Evolutionary conservation across 2,888 invertebrate genomes (phyloP).

Genomic region (Creontiades dilutus): DNA sequence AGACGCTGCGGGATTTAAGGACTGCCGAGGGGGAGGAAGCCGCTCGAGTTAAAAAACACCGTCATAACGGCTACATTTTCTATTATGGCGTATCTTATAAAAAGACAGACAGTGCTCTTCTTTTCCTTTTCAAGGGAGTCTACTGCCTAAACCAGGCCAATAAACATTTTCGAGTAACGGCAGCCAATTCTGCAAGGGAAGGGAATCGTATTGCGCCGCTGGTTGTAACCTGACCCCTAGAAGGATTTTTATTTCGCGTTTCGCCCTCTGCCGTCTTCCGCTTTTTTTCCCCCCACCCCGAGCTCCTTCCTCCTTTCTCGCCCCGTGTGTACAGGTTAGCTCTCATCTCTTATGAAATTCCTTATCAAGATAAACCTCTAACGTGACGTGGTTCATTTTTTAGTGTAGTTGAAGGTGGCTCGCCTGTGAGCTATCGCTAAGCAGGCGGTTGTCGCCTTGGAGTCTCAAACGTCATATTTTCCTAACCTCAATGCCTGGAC

Average conservation of each 20-base stretch:
- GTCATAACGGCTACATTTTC: constrained; percentile 8
- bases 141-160: constrained; percentile 20
- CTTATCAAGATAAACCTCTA: constrained; percentile 63
- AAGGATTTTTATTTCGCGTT: constrained; percentile 50
- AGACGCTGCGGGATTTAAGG: neutral
- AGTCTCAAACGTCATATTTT: neutral
- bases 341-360: constrained; percentile 65
- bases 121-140: neutral
- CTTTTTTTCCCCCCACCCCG: constrained; percentile 26
- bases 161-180: constrained; percentile 36
- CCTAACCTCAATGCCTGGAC: no score
- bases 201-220: constrained; percentile 35
- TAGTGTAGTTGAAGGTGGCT: neutral
- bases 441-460: constrained; percentile 26
- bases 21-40: neutral
- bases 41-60: constrained; percentile 9
- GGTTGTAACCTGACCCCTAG: constrained; percentile 24
- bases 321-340: neutral
- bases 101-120: constrained; percentile 19
- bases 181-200: constrained; percentile 14
- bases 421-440: neutral
- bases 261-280: neutral
- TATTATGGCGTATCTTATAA: constrained; percentile 12
- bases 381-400: constrained; percentile 52
- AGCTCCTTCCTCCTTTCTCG: neutral